A percentile compares a stretch with the other conserved stretches of the same genome.
Conservation (phyloP, 2,113 vertebrate species). For the Calonectris borealis region DNA sequence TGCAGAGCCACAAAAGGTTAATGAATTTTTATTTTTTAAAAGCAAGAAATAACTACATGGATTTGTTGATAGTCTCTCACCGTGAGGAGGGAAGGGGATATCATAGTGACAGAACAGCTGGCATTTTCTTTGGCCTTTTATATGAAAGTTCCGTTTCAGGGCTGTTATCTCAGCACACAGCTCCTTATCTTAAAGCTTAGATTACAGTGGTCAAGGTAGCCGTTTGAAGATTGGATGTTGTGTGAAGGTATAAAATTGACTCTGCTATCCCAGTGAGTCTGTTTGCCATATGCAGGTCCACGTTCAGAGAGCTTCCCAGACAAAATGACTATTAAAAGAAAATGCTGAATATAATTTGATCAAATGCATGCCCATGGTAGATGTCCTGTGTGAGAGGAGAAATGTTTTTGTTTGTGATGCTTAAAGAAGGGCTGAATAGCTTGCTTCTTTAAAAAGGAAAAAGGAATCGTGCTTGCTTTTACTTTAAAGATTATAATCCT, state of each 20-base stretch:
- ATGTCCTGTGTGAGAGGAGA: neutral
- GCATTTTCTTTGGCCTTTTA: conserved; percentile 45
- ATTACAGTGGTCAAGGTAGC: neutral
- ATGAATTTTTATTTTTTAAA: conserved; percentile 61
- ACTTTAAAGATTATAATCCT: neutral
- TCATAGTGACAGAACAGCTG: conserved; percentile 33
- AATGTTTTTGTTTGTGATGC: neutral
- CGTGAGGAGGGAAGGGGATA: neutral
- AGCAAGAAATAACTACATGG: conserved; percentile 15
- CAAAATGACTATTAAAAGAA: neutral
- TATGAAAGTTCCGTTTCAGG: conserved; percentile 29
- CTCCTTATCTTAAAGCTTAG: conserved; percentile 51
- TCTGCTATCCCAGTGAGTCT: conserved; percentile 2
- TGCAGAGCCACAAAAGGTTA: conserved; percentile 24
- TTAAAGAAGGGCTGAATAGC: neutral
- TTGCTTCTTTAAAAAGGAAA: neutral
- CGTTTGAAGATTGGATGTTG: neutral
- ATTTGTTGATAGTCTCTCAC: conserved; percentile 27
- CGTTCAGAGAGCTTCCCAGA: neutral
- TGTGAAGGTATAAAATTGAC: conserved; percentile 25
- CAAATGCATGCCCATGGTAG: neutral
- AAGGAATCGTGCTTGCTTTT: neutral
- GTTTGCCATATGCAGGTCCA: neutral
- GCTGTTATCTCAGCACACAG: conserved; percentile 11
- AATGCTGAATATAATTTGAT: neutral